phyloP scores from a whole-genome alignment of 23 tunicate species.

The Styela plicata region DNA sequence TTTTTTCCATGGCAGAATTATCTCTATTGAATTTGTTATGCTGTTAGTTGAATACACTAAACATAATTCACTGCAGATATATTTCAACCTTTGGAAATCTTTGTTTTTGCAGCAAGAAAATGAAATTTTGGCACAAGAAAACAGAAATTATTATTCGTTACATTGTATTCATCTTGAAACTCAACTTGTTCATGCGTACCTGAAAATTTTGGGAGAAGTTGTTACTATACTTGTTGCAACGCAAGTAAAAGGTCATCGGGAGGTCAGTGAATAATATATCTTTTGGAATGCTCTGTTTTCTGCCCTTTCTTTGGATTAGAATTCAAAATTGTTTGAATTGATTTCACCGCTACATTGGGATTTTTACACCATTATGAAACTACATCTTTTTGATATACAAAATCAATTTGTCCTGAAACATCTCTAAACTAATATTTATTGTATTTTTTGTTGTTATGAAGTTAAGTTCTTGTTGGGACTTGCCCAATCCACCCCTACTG shows the following conservation, averaged over 20 bases:
- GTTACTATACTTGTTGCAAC: constrained; percentile 81
- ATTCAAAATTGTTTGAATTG: not conserved
- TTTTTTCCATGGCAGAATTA: too few species aligned
- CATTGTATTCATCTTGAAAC: constrained; percentile 96
- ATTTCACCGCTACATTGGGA: too few species aligned
- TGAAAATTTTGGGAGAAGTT: constrained; percentile 76
- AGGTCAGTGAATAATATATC: constrained; percentile 35
- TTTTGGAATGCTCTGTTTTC: not conserved
- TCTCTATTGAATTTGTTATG: not conserved
- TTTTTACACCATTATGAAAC: too few species aligned
- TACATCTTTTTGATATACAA: too few species aligned
- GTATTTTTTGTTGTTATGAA: too few species aligned
- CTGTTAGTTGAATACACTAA: too few species aligned
- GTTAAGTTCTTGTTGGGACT: too few species aligned
- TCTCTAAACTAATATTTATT: too few species aligned
- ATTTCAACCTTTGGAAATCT: too few species aligned
- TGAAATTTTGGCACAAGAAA: constrained; percentile 71
- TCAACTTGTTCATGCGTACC: constrained; percentile 69
- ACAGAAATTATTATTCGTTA: constrained; percentile 76
- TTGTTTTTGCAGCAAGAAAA: constrained; percentile 86
- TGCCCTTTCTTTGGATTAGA: not conserved
- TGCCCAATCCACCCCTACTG: too few species aligned
- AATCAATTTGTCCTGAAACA: too few species aligned
- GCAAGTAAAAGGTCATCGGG: constrained; percentile 86
- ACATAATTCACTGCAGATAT: too few species aligned